Evolutionary conservation across 2,113 vertebrate genomes (phyloP), one percentile per base, ranked within the genome.

Genomic region (Austrofundulus limnaeus): DNA sequence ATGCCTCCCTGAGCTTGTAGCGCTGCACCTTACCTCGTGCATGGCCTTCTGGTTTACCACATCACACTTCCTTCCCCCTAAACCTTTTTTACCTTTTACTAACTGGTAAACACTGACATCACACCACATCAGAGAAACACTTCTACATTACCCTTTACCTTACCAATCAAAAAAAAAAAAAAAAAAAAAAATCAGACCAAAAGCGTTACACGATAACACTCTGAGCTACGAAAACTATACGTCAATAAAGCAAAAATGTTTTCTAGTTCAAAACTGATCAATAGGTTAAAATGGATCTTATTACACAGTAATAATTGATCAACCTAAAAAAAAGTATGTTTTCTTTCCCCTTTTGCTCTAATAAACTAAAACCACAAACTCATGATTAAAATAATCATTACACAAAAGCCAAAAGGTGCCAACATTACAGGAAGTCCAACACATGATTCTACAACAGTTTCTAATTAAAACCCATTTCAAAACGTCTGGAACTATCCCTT

Each of bases 31-130:
- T 43, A 55, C 38, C 28, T 17, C 54, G 17, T 46, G 39, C 49
- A 10, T 64, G 70, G 65, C 61, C 24, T 72, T 65, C 6, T 11
- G 9, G 16, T 54, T 71, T 28, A 24, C 49, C 37, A 54, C 23
- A 64, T 66, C 11, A 28, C 37, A 42, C 70, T 75, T 76, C 24
- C 46, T 66, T 52, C 76, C 78, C 81, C 69, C 39, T 10, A 0
- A 80, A n/a, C 77, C 39, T 10, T 20, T 0, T 0, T 21, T 42
- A 13, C 41, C 57, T 24, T 28, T 11, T 10, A 6, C 15, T 11
- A n/a, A 47, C 42, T 37, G 16, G 31, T 11, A 43, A 43, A 16
- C 34, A 12, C 17, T 15, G 38, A 48, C 13, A 21, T 55, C 24
- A 59, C 55, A 21, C 65, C 24, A 59, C 55, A 52, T 42, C 12